Conservation (phyloP, 2,888 invertebrate genomes). For the Pristionchus arcanus region DNA sequence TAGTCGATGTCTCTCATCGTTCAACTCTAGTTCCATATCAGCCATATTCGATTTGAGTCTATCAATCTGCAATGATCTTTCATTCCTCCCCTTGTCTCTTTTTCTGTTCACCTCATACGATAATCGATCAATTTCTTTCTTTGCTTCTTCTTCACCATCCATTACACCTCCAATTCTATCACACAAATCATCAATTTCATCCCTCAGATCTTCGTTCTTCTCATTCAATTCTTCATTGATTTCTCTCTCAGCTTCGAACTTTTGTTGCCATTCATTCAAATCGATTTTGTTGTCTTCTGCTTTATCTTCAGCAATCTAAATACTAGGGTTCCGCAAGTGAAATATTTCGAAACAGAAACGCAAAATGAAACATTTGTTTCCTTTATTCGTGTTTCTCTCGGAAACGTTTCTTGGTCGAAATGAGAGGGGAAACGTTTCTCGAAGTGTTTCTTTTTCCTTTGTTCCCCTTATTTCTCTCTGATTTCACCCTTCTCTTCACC, state of each 20-base stretch:
- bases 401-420: no score
- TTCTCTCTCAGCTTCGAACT: neutral
- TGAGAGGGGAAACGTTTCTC: no score
- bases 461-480: no score
- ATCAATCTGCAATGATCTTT: neutral
- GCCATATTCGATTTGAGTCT: neutral
- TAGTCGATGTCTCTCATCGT: no score
- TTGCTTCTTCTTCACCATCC: neutral
- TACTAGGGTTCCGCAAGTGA: no score
- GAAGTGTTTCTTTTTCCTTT: no score
- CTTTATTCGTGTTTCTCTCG: no score
- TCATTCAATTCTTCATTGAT: neutral
- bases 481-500: no score
- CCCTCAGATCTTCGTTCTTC: neutral
- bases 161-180: neutral
- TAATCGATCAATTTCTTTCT: neutral
- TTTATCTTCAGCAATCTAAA: neutral
- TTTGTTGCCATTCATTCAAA: constrained; percentile 28
- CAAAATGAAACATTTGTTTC: no score
- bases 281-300: constrained; percentile 41
- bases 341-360: no score
- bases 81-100: neutral
- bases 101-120: neutral
- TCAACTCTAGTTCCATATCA: neutral
- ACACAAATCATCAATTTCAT: neutral